phyloP scores from a whole-genome alignment of 2,888 invertebrate genomes.

The Nematopogon swammerdamellus region DNA sequence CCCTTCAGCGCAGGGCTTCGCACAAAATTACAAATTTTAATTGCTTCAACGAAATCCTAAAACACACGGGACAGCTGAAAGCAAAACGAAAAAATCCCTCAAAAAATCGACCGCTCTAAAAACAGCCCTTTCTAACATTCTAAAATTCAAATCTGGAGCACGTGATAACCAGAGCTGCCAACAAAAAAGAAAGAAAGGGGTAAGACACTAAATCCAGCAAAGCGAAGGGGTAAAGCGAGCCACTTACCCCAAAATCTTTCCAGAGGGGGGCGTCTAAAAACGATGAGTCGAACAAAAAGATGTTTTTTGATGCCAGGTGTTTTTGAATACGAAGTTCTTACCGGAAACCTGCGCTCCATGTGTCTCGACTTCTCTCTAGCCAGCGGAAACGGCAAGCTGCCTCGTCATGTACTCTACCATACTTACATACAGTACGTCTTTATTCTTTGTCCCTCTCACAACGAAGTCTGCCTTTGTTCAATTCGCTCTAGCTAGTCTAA shows the following conservation, averaged over 20 bases:
- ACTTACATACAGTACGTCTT: no score
- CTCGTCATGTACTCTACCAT: no score
- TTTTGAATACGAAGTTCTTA: neutral
- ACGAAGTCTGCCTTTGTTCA: no score
- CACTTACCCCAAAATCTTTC: neutral
- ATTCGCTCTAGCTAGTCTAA: no score
- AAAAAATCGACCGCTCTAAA: no score
- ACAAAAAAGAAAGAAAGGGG: neutral
- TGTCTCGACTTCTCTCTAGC: neutral
- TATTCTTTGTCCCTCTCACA: no score
- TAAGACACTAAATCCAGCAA: neutral
- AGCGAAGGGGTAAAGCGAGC: neutral
- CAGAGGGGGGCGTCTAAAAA: neutral
- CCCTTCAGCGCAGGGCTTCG: no score
- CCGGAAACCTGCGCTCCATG: neutral
- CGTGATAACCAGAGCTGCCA: neutral
- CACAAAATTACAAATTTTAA: no score
- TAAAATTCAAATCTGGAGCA: neutral
- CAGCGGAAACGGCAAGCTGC: no score
- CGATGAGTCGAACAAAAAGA: neutral
- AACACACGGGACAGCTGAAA: no score
- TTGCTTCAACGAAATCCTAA: no score
- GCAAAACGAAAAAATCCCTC: no score
- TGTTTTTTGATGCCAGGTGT: neutral
- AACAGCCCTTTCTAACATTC: neutral